Evolutionary conservation across 2,113 vertebrate species (phyloP), one percentile per base, ranked within the genome.

Genomic region (Equus quagga): DNA sequence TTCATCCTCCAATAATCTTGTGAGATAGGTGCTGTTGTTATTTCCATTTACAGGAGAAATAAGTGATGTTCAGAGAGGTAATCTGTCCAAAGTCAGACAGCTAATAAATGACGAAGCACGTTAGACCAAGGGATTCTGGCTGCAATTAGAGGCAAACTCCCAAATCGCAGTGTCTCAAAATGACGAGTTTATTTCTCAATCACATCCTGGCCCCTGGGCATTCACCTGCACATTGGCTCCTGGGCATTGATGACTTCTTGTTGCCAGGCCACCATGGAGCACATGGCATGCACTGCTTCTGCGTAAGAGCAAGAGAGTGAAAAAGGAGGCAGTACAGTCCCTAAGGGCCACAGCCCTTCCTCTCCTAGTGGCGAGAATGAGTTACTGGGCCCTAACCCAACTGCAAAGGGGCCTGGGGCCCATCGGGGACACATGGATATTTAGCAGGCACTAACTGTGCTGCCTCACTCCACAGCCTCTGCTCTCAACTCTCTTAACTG

Each of bases 31-130:
- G 44, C 18, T 70, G 49, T 36, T 56, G 58, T 46, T 93, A 33
- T 94, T 76, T 80, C 60, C 60, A 89, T 13, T 72, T 46, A 62
- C 19, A 72, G 4, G 33, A 73, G 21, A 84, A 86, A 67, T 95
- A 65, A 70, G 44, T 41, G 36, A 91, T 86, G 17, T 41, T 89
- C 44, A 90, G 65, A 73, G 44, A 78, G 28, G 10, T 81, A 64
- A 85, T 62, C 58, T 36, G 3, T 81, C 58, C 58, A 46, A 31
- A 82, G 54, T 91, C 79, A 93, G 80, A 41, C 31, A 84, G 26
- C 23, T 3, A 87, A 56, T 60, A 80, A 36, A 81, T 6, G 9
- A 80, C 28, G 93, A 69, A 54, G 13, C 54, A 54, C 31, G 51
- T 62, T 44, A 82, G 49, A 86, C 14, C 58, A 82, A 81, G 72